Conservation (phyloP, 2,888 invertebrate genomes). For the Drosophila anomalata region DNA sequence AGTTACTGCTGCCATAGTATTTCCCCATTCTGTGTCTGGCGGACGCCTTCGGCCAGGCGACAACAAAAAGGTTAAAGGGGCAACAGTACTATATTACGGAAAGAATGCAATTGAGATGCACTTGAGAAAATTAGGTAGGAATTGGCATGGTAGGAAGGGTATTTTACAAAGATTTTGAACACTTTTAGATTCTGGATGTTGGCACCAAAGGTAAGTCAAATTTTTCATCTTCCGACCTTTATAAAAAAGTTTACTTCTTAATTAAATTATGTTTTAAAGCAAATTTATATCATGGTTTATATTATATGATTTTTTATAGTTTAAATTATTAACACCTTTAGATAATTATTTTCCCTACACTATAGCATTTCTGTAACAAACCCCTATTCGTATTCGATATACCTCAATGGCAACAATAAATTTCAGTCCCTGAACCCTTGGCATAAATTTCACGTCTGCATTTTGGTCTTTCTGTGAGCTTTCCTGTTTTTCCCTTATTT, state of each 20-base stretch:
- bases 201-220: too few species aligned
- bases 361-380: not conserved
- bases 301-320: not conserved
- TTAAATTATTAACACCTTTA: too few species aligned
- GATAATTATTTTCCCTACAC: too few species aligned
- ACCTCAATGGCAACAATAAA: conserved; percentile 42
- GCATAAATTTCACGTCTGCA: conserved; percentile 67
- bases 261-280: not conserved
- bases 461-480: conserved; percentile 26
- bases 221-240: too few species aligned
- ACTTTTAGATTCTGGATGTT: not conserved
- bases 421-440: conserved; percentile 50
- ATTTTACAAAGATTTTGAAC: not conserved
- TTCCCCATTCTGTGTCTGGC: conserved; percentile 33
- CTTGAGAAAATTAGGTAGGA: not conserved
- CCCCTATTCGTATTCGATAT: conserved; percentile 9
- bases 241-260: not conserved
- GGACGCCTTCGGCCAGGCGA: conserved; percentile 26
- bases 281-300: too few species aligned
- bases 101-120: conserved; percentile 40
- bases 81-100: conserved; percentile 28
- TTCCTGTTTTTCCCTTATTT: conserved; percentile 33
- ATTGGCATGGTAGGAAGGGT: not conserved
- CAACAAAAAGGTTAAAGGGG: conserved; percentile 31
- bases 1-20: conserved; percentile 4